Evolutionary conservation across 2,888 invertebrate genomes (phyloP).

Genomic region (Yponomeuta cagnagella): DNA sequence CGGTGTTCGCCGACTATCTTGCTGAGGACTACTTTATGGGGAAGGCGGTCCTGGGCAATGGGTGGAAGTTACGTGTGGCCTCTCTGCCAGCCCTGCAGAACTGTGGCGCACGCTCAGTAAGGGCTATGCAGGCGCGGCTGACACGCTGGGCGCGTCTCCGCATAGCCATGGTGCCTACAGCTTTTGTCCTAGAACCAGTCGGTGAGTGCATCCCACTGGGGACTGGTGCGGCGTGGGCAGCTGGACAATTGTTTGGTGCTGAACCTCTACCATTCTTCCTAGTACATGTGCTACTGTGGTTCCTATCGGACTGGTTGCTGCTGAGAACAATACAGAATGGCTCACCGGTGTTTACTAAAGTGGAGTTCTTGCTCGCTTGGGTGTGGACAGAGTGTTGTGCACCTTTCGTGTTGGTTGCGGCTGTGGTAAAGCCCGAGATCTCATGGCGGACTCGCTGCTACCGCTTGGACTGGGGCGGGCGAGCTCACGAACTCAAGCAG

Average conservation of each 20-base stretch:
- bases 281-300: slow-evolving; percentile 95
- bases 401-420: slow-evolving; percentile 90
- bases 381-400: slow-evolving; percentile 93
- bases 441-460: slow-evolving; percentile 95
- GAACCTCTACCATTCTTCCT: slow-evolving; percentile 94
- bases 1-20: slow-evolving; percentile 93
- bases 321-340: slow-evolving; percentile 93
- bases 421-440: slow-evolving; percentile 91
- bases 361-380: slow-evolving; percentile 97
- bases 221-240: slow-evolving; percentile 93
- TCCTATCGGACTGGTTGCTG: slow-evolving; percentile 95
- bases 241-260: slow-evolving; percentile 87
- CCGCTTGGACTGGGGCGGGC: slow-evolving; percentile 95
- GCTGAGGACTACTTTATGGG: slow-evolving; percentile 99
- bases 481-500: slow-evolving; percentile 91
- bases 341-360: slow-evolving; percentile 93
- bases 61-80: slow-evolving; percentile 93
- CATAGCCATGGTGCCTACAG: slow-evolving; percentile 95
- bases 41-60: slow-evolving; percentile 88
- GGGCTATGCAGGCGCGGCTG: slow-evolving; percentile 88
- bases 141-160: slow-evolving; percentile 96
- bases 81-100: slow-evolving; percentile 98
- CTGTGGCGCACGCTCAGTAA: slow-evolving; percentile 90
- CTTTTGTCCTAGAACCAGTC: slow-evolving; percentile 93
- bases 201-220: slow-evolving; percentile 97